A percentile compares a stretch with the other conserved stretches of the same genome.
These are phyloP conservation scores for Vanessa atalanta DNA, from an alignment of 1,140 invertebrate genomes.

Conservation along the genomic window DNA sequence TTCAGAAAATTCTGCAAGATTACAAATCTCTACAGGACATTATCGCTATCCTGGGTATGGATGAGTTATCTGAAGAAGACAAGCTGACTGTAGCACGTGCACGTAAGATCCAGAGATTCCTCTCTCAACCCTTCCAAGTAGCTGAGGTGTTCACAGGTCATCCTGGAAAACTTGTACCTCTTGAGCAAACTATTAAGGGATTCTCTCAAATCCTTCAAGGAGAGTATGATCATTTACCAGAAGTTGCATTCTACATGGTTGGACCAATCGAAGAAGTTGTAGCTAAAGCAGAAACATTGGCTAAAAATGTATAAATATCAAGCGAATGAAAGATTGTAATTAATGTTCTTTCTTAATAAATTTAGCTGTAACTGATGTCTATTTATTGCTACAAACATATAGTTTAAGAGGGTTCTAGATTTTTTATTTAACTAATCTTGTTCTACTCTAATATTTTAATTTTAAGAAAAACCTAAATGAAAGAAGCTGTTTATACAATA, in stretches of 20 bases:
- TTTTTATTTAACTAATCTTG: no score
- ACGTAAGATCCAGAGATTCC: slow-evolving; percentile 98
- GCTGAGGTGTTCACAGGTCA: slow-evolving; percentile 97
- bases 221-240: slow-evolving; percentile 97
- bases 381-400: slow-evolving; percentile 12
- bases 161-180: slow-evolving; percentile 94
- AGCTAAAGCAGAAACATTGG: slow-evolving; percentile 94
- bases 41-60: slow-evolving; percentile 99
- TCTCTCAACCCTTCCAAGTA: slow-evolving; percentile 98
- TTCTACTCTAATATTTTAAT: no score
- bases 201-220: slow-evolving; percentile 90
- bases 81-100: slow-evolving; percentile 98
- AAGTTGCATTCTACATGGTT: slow-evolving; percentile 99
- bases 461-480: no score
- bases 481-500: no score
- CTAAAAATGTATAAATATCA: slow-evolving; percentile 89
- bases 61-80: slow-evolving; percentile 99
- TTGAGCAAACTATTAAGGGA: slow-evolving; percentile 94
- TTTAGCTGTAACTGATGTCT: slow-evolving; percentile 43
- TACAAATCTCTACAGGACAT: slow-evolving; percentile 98
- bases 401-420: background rate
- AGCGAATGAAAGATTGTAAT: slow-evolving; percentile 48
- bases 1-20: slow-evolving; percentile 98
- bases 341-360: slow-evolving; percentile 60
- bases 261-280: slow-evolving; percentile 98